phyloP scores from a whole-genome alignment of 2,797 vertebrate species.

The Corythornis leucogaster region DNA sequence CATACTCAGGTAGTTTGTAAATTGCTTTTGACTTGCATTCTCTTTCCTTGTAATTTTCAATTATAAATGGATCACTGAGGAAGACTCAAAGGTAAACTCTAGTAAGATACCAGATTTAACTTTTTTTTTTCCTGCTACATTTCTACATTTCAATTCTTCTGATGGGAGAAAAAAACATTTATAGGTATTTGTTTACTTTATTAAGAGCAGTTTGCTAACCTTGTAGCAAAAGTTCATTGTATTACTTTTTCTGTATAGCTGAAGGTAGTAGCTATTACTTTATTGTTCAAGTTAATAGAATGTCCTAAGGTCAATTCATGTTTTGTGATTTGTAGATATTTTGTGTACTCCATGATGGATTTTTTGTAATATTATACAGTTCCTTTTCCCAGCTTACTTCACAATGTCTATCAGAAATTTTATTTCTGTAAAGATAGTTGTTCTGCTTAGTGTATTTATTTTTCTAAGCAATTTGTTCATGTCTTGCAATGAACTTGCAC shows the following conservation, averaged over 20 bases:
- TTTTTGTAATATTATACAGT: background rate
- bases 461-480: background rate
- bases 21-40: background rate
- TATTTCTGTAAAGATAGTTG: background rate
- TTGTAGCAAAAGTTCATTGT: background rate
- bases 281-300: slow-evolving; percentile 1
- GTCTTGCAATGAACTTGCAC: background rate
- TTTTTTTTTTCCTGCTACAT: background rate
- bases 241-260: background rate
- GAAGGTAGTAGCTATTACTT: background rate
- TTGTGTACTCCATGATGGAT: background rate
- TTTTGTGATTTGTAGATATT: background rate
- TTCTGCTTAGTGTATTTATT: background rate
- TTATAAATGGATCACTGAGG: background rate
- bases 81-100: background rate
- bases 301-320: background rate
- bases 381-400: background rate
- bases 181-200: background rate
- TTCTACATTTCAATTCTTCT: background rate
- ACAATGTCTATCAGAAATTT: background rate
- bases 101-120: background rate
- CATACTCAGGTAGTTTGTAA: background rate
- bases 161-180: background rate
- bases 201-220: background rate
- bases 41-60: background rate